Conservation (phyloP, 2,888 invertebrate species). For the Cephus runcator region DNA sequence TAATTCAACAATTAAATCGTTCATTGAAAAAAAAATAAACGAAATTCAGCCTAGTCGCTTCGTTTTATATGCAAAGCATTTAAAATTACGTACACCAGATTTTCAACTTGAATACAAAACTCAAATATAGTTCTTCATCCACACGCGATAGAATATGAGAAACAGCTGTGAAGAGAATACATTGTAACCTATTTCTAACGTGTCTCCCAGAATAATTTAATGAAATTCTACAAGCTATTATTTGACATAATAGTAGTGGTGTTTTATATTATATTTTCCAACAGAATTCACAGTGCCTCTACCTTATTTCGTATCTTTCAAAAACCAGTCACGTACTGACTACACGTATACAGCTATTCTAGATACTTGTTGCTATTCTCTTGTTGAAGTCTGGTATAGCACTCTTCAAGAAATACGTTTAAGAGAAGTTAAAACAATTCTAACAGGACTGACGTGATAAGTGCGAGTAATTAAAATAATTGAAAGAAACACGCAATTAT, state of each 20-base stretch:
- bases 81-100: neutral
- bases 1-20: too few relatives aligned
- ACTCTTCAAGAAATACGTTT: neutral
- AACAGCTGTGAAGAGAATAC: neutral
- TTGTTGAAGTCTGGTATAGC: neutral
- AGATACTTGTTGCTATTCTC: neutral
- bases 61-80: neutral
- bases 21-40: neutral
- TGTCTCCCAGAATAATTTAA: neutral
- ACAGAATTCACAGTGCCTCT: neutral
- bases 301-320: neutral
- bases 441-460: neutral
- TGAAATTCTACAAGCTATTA: neutral
- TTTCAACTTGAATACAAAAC: neutral
- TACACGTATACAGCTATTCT: neutral
- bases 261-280: neutral
- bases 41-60: neutral
- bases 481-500: neutral
- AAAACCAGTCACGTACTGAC: neutral
- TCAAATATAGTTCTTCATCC: neutral
- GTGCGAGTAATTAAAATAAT: neutral
- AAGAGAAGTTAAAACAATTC: neutral
- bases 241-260: neutral
- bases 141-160: neutral
- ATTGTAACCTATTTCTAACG: neutral